Base-by-base conservation (phyloP, 53 echinoderm and acorn worm species). In the Henricia sp. region DNA sequence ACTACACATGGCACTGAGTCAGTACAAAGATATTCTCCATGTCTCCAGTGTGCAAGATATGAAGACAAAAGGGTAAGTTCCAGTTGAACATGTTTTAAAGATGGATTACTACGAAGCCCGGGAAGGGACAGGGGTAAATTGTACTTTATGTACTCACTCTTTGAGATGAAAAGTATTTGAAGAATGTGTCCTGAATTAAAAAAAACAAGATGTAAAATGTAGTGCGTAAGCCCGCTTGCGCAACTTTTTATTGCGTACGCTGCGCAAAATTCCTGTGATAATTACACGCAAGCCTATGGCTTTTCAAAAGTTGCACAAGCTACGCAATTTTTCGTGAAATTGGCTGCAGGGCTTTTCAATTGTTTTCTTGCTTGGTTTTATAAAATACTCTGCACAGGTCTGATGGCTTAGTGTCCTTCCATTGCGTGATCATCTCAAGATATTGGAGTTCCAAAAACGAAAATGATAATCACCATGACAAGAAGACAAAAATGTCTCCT, bases 371-470 rank as follows among this genome's bases (percentile, higher is more conserved):
- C 27, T 56, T 56, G 16, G 29, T 67, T 1, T 39, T 3, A 17
- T 41, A 77, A 43, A 43, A 42, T 28, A 77, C n/a, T n/a, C n/a
- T n/a, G n/a, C 57, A 20, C 25, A 6, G 40, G 41, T 27, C 59
- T 27, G 77, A 33, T 16, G 20, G 38, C 56, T 26, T 57, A 0
- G 60, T 77, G 4, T 77, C 77, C 27, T 77, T 77, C 59, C 59
- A 55, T 28, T 43, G 77, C n/a, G 28, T 57, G 1, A 44, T 77
- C 3, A 40, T 77, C 77, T 25, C 77, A 41, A 77, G 59, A 28
- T 40, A 17, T n/a, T 0, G 14, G 27, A 43, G 42, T 26, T 16
- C 40, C 13, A 40, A 33, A 17, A 29, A 41, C 24, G 43, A n/a
- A 57, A 57, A 26, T 40, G n/a, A n/a, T n/a, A 10, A 28, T 59